phyloP scores from a whole-genome alignment of 92 coral and sea anemone genomes.

The Anthopleura xanthogrammica region DNA sequence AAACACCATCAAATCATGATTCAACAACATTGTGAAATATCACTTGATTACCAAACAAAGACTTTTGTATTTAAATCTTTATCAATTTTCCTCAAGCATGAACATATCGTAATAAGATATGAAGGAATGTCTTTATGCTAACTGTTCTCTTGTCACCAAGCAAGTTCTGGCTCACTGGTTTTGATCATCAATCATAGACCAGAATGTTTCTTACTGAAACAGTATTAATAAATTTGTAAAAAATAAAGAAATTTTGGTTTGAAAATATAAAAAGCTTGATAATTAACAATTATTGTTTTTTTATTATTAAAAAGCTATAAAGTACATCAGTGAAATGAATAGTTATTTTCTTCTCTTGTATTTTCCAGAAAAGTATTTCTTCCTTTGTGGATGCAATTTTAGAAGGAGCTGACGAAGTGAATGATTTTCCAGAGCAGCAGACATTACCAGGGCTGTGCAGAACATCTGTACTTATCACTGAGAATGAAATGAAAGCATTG shows the following conservation, averaged over 20 bases:
- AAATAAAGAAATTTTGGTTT: no score
- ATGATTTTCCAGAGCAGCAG: conserved; percentile 52
- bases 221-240: no score
- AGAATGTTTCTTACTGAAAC: no score
- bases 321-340: no score
- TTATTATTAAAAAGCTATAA: no score
- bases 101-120: not conserved
- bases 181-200: not conserved
- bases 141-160: not conserved
- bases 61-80: not conserved
- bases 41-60: not conserved
- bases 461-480: conserved; percentile 87
- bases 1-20: not conserved
- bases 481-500: conserved; percentile 84
- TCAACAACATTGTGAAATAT: not conserved
- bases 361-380: conserved; percentile 61
- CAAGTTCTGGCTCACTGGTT: not conserved
- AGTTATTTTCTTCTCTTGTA: not conserved
- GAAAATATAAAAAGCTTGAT: no score
- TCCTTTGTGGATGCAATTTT: conserved; percentile 78
- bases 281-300: no score
- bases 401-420: conserved; percentile 50
- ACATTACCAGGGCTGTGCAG: conserved; percentile 80
- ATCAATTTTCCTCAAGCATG: not conserved
- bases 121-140: not conserved